Conservation (phyloP, 2,113 vertebrate genomes). For the Pteropus alecto region DNA sequence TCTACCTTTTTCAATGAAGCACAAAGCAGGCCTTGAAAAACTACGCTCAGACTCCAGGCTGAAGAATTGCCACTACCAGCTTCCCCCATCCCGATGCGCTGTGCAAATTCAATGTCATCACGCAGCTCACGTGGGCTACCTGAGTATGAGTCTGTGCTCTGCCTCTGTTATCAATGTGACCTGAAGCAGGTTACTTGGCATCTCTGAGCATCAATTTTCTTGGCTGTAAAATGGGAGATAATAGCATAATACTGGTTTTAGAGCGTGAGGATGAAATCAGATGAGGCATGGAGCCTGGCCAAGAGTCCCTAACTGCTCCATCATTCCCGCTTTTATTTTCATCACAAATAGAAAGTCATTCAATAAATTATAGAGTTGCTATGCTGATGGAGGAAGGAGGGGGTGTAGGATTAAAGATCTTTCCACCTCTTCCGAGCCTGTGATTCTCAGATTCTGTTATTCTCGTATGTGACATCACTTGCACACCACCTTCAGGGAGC, state of each 20-base stretch:
- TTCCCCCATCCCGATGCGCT: accelerated
- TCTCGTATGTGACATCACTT: neutral
- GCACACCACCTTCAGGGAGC: neutral
- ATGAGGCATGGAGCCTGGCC: neutral
- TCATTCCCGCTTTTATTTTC: neutral
- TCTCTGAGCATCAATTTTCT: neutral
- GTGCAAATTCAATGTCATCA: neutral
- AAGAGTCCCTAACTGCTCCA: neutral
- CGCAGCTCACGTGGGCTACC: neutral
- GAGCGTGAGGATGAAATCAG: neutral
- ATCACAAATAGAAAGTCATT: neutral
- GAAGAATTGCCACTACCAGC: neutral
- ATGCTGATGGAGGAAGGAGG: neutral
- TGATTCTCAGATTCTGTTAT: neutral
- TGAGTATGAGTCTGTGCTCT: neutral
- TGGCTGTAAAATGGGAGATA: neutral
- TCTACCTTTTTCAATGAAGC: neutral
- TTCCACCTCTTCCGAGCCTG: neutral
- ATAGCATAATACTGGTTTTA: neutral
- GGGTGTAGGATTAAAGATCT: neutral
- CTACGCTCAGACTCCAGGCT: accelerated
- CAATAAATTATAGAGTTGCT: neutral
- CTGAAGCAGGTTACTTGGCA: neutral
- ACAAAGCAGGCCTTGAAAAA: neutral
- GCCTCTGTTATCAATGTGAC: neutral